These are phyloP conservation scores for Steinernema feltiae DNA, from an alignment of 1,140 invertebrate genomes.

Conservation along the genomic window DNA sequence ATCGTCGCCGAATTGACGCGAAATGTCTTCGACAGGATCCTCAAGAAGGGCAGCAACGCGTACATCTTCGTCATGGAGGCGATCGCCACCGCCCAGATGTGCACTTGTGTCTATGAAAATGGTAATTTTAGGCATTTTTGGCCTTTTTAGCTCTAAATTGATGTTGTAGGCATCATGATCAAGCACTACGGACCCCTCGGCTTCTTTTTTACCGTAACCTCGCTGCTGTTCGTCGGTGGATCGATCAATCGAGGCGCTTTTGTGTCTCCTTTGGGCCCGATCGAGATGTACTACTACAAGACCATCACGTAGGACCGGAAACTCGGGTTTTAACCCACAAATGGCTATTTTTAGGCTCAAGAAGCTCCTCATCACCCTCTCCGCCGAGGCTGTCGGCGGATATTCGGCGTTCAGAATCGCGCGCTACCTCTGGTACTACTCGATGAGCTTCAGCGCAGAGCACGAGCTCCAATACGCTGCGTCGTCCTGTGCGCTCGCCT, in stretches of 20 bases:
- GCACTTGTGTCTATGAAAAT: constrained; percentile 56
- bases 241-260: constrained; percentile 47
- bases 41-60: background rate
- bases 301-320: constrained; percentile 19
- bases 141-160: constrained; percentile 5
- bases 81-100: constrained; percentile 51
- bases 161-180: constrained; percentile 39
- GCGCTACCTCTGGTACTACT: constrained; percentile 43
- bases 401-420: constrained; percentile 42
- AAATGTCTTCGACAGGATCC: background rate
- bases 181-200: constrained; percentile 44
- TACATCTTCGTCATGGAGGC: constrained; percentile 29
- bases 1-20: background rate
- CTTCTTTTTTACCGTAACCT: constrained; percentile 47
- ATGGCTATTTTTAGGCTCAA: constrained; percentile 33
- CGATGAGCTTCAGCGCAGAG: constrained; percentile 4
- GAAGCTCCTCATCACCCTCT: constrained; percentile 40
- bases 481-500: constrained; percentile 17
- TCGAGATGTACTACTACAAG: constrained; percentile 35
- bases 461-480: background rate
- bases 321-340: background rate
- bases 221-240: constrained; percentile 37
- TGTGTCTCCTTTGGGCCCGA: constrained; percentile 42
- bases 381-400: constrained; percentile 45
- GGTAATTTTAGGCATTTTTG: constrained; percentile 29